Percentiles rank a stretch among this genome's conserved stretches.
Evolutionary conservation across 2,797 vertebrate genomes (phyloP).

Genomic region (Aselliscus stoliczkanus): DNA sequence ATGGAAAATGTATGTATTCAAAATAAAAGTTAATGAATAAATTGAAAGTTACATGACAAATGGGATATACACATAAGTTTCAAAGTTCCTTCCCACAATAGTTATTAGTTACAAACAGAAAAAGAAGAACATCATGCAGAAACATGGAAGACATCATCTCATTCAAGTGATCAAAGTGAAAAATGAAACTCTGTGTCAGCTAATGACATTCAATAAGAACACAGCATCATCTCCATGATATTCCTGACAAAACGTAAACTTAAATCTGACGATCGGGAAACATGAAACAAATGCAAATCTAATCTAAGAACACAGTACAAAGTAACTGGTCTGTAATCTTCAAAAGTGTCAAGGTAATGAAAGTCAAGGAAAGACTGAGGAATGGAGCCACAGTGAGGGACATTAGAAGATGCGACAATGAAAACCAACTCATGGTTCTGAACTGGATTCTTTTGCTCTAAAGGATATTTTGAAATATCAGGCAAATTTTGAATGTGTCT

Average conservation of each 20-base stretch:
- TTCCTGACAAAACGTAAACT: not conserved
- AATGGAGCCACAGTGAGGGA: not conserved
- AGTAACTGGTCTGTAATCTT: not conserved
- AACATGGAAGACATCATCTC: not conserved
- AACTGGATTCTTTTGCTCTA: not conserved
- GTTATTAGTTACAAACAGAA: not conserved
- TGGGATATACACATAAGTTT: not conserved
- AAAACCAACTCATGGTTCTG: not conserved
- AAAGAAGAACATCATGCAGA: not conserved
- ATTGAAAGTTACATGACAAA: not conserved
- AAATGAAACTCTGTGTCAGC: not conserved
- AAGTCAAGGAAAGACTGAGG: not conserved
- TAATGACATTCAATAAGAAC: not conserved
- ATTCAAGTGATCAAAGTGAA: not conserved
- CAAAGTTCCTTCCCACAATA: not conserved
- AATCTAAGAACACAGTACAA: not conserved
- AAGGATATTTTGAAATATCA: not conserved
- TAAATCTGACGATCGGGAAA: not conserved
- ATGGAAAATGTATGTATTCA: not conserved
- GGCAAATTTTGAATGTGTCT: not conserved
- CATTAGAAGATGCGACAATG: not conserved
- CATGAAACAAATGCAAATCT: not conserved
- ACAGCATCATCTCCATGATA: not conserved
- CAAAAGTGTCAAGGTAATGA: not conserved
- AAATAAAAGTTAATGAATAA: not conserved